Evolutionary conservation across 2,888 invertebrate species (phyloP).

Genomic region (Argyresthia albistria): DNA sequence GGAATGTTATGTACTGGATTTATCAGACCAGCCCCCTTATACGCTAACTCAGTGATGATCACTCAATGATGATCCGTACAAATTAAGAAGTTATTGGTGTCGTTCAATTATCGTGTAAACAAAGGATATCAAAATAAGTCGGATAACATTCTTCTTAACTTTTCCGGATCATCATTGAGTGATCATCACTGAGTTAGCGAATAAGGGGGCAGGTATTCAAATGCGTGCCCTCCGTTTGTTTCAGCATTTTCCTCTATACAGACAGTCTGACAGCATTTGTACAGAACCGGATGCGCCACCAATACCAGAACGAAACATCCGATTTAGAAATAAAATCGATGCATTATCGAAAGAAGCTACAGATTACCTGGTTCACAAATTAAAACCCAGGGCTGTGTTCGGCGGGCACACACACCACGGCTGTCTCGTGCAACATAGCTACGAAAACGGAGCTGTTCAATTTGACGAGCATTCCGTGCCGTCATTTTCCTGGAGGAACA

Average conservation of each 20-base stretch:
- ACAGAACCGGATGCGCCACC: constrained; percentile 86
- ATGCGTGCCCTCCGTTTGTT: constrained; percentile 28
- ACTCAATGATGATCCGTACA: too few relatives aligned
- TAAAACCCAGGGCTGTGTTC: constrained; percentile 85
- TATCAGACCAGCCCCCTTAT: too few relatives aligned
- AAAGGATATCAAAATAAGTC: too few relatives aligned
- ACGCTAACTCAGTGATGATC: too few relatives aligned
- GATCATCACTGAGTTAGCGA: too few relatives aligned
- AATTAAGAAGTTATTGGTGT: too few relatives aligned
- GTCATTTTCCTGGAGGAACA: constrained; percentile 98
- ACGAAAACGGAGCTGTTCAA: constrained; percentile 22
- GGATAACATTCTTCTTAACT: too few relatives aligned
- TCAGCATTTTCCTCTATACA: constrained; percentile 95
- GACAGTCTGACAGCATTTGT: constrained; percentile 88
- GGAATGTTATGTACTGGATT: too few relatives aligned
- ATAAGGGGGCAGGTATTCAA: too few relatives aligned
- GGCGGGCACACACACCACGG: constrained; percentile 96
- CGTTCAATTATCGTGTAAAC: too few relatives aligned
- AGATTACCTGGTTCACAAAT: constrained; percentile 66
- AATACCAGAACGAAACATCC: constrained; percentile 75
- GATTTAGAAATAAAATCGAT: constrained; percentile 87
- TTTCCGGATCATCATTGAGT: too few relatives aligned
- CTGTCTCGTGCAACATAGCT: constrained; percentile 75
- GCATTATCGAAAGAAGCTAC: constrained; percentile 89
- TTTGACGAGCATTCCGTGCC: constrained; percentile 86